A percentile compares a stretch with the other conserved stretches of the same genome.
These are phyloP conservation scores for Pogoniulus pusillus DNA, from an alignment of 2,797 vertebrate species.

Conservation along the genomic window DNA sequence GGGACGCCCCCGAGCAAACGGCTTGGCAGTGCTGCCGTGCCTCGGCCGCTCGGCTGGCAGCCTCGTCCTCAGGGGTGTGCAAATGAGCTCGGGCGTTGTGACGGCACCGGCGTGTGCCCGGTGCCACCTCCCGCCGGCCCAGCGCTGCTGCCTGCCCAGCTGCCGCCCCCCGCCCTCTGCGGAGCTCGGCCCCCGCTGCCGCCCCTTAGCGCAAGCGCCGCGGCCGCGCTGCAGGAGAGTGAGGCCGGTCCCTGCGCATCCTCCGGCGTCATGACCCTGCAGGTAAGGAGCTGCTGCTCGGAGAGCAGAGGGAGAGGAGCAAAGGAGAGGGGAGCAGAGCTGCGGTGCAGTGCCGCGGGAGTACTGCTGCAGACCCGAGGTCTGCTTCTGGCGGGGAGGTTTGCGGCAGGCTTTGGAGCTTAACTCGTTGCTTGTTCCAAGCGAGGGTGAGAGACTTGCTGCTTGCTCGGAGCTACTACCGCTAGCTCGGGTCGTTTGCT, in stretches of 20 bases:
- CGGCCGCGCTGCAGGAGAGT: background rate
- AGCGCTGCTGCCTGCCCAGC: rapidly evolving
- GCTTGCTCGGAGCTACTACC: background rate
- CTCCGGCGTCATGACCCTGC: constrained; percentile 43
- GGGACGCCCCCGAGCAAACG: background rate
- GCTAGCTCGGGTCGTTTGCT: background rate
- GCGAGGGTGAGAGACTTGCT: background rate
- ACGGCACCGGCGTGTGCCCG: background rate
- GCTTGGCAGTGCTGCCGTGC: background rate
- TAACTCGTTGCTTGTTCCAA: background rate
- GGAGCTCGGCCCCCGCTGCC: too few species aligned
- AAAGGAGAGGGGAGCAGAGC: too few species aligned
- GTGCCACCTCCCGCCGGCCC: too few species aligned
- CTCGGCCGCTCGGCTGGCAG: too few species aligned
- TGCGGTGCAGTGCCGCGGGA: background rate
- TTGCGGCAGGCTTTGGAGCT: background rate
- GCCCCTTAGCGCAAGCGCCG: rapidly evolving
- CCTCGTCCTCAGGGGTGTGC: background rate
- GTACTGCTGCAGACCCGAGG: background rate
- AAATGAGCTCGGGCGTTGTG: background rate
- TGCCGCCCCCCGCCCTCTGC: background rate
- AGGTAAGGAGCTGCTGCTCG: background rate
- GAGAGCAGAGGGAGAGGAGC: background rate
- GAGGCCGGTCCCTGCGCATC: background rate
- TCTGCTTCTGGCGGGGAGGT: background rate